Percentiles rank a stretch among this genome's conserved stretches.
phyloP scores from a whole-genome alignment of 2,797 vertebrate species.

The Liasis olivaceus region DNA sequence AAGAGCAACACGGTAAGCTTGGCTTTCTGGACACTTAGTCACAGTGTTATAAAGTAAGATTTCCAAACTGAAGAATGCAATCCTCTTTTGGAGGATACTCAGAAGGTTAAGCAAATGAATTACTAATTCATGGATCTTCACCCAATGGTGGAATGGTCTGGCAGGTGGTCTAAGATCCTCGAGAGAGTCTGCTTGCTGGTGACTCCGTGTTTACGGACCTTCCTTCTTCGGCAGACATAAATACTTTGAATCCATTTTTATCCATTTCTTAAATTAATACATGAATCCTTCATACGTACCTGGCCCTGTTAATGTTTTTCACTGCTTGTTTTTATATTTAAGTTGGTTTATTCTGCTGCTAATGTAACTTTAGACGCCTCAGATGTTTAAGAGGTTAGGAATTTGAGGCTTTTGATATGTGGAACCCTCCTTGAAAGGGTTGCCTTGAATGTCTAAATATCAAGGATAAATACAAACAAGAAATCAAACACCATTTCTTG shows the following conservation, averaged over 20 bases:
- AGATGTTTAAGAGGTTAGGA: background rate
- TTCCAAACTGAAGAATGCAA: background rate
- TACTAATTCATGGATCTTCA: background rate
- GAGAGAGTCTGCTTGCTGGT: background rate
- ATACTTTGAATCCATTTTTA: background rate
- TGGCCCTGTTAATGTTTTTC: background rate
- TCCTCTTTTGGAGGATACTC: no score
- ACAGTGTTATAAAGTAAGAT: background rate
- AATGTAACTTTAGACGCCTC: background rate
- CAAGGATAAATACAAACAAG: background rate
- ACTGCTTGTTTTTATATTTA: background rate
- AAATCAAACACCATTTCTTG: background rate
- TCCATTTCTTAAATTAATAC: background rate
- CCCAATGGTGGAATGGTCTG: background rate
- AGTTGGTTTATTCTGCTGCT: background rate
- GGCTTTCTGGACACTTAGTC: background rate
- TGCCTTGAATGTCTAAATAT: background rate
- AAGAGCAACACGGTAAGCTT: conserved; percentile 85
- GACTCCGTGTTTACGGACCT: background rate
- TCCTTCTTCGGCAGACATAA: background rate
- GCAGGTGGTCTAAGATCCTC: no score
- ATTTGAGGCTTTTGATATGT: background rate
- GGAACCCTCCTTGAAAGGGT: background rate
- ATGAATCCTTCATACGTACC: background rate
- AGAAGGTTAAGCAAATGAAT: background rate